Evolutionary conservation across 2,113 vertebrate species (phyloP), one percentile per base, ranked within the genome.

Genomic region (Oenanthe oenanthe): DNA sequence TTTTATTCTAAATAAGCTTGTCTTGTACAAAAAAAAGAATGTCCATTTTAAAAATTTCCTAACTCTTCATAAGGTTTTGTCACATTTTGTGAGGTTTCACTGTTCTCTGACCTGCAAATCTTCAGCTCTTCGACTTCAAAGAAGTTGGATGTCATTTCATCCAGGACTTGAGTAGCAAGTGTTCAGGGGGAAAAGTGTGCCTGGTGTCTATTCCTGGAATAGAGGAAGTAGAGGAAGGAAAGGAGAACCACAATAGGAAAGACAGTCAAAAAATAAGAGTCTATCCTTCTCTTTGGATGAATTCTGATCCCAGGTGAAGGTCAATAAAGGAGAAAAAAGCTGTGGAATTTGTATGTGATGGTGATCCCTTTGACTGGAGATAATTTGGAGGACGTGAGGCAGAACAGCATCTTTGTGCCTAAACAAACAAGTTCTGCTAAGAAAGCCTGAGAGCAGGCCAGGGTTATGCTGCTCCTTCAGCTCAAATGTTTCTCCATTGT

Each of bases 211-310:
- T 32, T 31, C n/a, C 36, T 42, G 24, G 12, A 71, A 36, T 36
- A 36, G 34, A 17, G 17, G 7, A 62, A 4, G 9, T 26, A 66
- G 20, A 57, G 6, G 25, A 78, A 66, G 4, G 31, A 74, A 78
- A 90, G 36, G 31, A 84, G 18, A 57, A 4, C 19, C 7, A 12
- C 4, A 0, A 40, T 22, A 61, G 6, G 29, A 88, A 73, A 81
- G 19, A 28, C 0, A 0, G 4, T 8, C 7, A 3, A 38, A 72
- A 53, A 18, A 15, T 20, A 53, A 31, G 13, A 32, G 4, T 25
- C 4, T 62, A 15, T 9, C n/a, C 22, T 79, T 83, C 19, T 51
- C 8, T 60, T 90, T 77, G 22, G 5, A 15, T 88, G 47, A 50
- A 56, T 73, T 68, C 50, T 81, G 31, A 36, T 58, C 22, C 21